Base-by-base conservation (phyloP, 2,113 vertebrate genomes). In the Amblyornis subalaris region DNA sequence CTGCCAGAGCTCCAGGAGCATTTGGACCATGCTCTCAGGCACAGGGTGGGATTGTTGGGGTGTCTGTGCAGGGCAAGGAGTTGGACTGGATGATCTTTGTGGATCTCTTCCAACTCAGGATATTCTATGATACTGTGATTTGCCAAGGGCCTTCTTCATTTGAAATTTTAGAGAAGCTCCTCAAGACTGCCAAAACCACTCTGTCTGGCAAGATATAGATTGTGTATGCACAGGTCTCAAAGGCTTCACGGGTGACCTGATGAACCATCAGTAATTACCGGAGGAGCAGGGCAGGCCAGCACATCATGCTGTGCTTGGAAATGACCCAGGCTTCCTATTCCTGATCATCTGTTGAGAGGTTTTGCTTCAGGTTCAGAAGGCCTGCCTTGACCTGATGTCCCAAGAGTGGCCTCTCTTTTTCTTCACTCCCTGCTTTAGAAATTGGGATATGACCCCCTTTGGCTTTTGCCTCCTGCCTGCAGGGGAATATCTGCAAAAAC, bases 11-110 rank as follows among this genome's bases (percentile, higher is more conserved):
- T 81, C n/a, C 15, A 60, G 45, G 38, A 53, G 10, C 0, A 1
- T 0, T 60, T 74, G 38, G n/a, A 47, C 38, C 60, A 0, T 0
- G 0, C 26, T 24, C 2, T 1, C 51, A 73, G 24, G 50, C 2
- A 14, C 28, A 61, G 29, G 14, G 6, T 60, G n/a, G n/a, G 40
- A 7, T 31, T 54, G 7, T 19, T 60, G 38, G 47, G 5, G 4
- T 8, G 24, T 22, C 14, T 74, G 16, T 22, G 17, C 14, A 35
- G 14, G 7, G 12, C 0, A 0, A 25, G 9, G 29, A 8, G 5
- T 0, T 31, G 29, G 3, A 9, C 13, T 5, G 2, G 7, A 19
- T 53, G 11, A n/a, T 29, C 6, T 40, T 10, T 5, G 16, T 25
- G 11, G 20, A 8, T 26, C 9, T 20, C 2, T 61, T 54, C 21